Percentiles rank a stretch among this genome's conserved stretches.
Evolutionary conservation across 1,140 invertebrate species (phyloP).

Genomic region (Zaprionus vittiger): DNA sequence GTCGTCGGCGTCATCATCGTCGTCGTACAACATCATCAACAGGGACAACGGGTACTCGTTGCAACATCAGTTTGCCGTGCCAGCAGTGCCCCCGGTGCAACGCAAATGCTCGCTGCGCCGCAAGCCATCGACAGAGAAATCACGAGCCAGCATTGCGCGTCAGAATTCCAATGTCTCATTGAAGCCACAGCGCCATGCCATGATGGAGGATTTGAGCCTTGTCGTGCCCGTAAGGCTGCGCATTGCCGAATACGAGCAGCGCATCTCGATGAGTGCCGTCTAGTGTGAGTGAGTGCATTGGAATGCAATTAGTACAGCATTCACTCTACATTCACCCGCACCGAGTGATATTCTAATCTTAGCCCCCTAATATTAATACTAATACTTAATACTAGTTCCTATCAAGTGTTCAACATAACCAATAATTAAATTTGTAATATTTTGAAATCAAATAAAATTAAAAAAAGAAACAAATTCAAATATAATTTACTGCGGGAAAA

Average conservation of each 20-base stretch:
- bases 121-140: conserved; percentile 74
- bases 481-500: neutral
- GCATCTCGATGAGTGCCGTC: conserved; percentile 67
- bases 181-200: conserved; percentile 69
- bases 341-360: conserved; percentile 16
- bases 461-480: neutral
- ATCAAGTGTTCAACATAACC: conserved; percentile 18
- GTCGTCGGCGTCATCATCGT: neutral
- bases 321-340: neutral
- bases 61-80: conserved; percentile 53
- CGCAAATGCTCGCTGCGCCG: conserved; percentile 71
- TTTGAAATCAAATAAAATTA: conserved; percentile 1
- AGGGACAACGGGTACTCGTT: neutral
- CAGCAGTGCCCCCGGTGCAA: conserved; percentile 45
- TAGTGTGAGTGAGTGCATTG: conserved; percentile 25
- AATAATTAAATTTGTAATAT: neutral
- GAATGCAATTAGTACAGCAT: neutral
- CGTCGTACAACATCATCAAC: neutral
- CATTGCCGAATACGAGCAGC: conserved; percentile 77
- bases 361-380: conserved; percentile 34
- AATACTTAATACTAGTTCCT: conserved; percentile 11
- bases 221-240: conserved; percentile 74
- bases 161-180: conserved; percentile 64
- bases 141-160: conserved; percentile 61
- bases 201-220: conserved; percentile 79